Percentiles rank a stretch among this genome's conserved stretches.
phyloP scores from a whole-genome alignment of 2,888 invertebrate species.

The Phragmatobia fuliginosa region DNA sequence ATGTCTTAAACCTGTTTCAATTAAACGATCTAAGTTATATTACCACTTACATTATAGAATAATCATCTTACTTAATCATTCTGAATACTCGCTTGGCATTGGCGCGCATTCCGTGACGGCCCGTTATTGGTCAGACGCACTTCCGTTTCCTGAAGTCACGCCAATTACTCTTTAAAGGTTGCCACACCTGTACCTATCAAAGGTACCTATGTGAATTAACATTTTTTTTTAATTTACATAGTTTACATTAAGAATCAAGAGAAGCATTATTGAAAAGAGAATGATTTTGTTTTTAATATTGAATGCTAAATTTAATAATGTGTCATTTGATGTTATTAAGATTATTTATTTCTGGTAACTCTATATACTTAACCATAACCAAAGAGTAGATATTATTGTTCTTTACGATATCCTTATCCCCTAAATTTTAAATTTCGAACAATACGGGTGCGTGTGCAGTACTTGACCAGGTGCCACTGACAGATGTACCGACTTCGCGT shows the following conservation, averaged over 20 bases:
- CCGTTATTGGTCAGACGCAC: constrained; percentile 68
- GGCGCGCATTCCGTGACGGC: constrained; percentile 71
- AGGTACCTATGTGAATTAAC: constrained; percentile 56
- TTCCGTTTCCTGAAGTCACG: constrained; percentile 82
- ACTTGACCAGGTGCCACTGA: constrained; percentile 47
- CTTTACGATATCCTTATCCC: constrained; percentile 25
- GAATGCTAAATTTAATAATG: too few species aligned
- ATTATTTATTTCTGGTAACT: neutral
- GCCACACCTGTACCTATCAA: constrained; percentile 71
- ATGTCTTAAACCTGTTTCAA: neutral
- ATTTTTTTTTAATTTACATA: constrained; percentile 39
- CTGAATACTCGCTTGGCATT: constrained; percentile 44
- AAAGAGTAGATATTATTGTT: constrained; percentile 24
- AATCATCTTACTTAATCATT: constrained; percentile 42
- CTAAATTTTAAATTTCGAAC: constrained; percentile 21
- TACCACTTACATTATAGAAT: constrained; percentile 11
- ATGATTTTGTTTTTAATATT: too few species aligned
- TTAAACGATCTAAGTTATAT: neutral
- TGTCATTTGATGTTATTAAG: neutral
- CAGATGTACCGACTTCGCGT: constrained; percentile 46
- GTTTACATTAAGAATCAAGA: constrained; percentile 26
- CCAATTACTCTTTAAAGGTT: constrained; percentile 68
- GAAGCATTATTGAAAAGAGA: constrained; percentile 15
- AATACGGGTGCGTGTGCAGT: constrained; percentile 29
- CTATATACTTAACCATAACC: neutral